Evolutionary conservation across 2,797 vertebrate species (phyloP).

Genomic region (Ceyx erithaca): DNA sequence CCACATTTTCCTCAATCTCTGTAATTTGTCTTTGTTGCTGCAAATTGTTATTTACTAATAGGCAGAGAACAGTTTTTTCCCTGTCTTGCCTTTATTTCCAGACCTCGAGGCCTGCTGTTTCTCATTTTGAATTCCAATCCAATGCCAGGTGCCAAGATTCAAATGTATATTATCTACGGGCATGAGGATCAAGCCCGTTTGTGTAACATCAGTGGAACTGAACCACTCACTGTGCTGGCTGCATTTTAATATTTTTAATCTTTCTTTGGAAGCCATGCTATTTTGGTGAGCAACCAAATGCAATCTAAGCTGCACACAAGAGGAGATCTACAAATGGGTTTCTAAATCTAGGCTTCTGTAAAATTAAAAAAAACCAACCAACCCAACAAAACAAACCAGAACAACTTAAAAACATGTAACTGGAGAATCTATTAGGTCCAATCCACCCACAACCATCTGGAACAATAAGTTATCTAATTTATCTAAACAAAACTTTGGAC

Average conservation of each 20-base stretch:
- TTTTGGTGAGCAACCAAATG: conserved; percentile 60
- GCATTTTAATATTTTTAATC: conserved; percentile 60
- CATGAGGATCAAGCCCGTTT: conserved; percentile 14
- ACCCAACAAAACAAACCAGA: background rate
- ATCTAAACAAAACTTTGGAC: conserved; percentile 54
- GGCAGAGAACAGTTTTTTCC: background rate
- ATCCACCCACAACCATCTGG: conserved; percentile 58
- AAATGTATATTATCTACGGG: conserved; percentile 27
- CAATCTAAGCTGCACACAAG: conserved; percentile 41
- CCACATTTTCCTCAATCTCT: background rate
- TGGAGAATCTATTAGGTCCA: conserved; percentile 57
- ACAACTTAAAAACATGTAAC: conserved; percentile 13
- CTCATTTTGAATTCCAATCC: conserved; percentile 57
- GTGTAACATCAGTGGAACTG: conserved; percentile 9
- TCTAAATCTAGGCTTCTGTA: conserved; percentile 57
- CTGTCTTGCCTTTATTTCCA: conserved; percentile 50
- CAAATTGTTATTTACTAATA: conserved; percentile 62
- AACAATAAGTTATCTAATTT: conserved; percentile 45
- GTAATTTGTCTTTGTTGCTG: conserved; percentile 27
- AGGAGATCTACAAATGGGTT: conserved; percentile 42
- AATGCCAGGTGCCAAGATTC: conserved; percentile 51
- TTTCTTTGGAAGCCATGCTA: conserved; percentile 40
- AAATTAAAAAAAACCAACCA: conserved; percentile 27
- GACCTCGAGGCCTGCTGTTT: conserved; percentile 40
- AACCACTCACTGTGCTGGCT: conserved; percentile 31